These are phyloP conservation scores for Scaptomyza polygonia DNA, from an alignment of 2,888 invertebrate species.

Conservation along the genomic window DNA sequence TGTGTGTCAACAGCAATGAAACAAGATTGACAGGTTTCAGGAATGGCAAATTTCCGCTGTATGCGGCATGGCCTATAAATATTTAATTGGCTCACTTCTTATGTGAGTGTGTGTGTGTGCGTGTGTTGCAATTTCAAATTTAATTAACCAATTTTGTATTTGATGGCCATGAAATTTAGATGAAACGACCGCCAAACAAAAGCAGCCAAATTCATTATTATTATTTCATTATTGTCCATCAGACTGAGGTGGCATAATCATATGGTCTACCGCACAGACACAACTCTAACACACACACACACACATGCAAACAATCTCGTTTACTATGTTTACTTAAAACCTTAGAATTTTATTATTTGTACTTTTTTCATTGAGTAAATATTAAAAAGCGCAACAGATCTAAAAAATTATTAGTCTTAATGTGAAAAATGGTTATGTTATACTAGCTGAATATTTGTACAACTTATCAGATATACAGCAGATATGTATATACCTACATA, in stretches of 20 bases:
- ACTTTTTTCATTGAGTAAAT: too few species aligned
- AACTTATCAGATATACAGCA: constrained; percentile 20
- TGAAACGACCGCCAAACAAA: constrained; percentile 17
- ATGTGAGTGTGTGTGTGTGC: background rate
- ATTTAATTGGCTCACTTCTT: constrained; percentile 36
- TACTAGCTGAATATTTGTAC: constrained; percentile 21
- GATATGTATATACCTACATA: background rate
- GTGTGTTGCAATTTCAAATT: constrained; percentile 29
- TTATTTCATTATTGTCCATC: constrained; percentile 38
- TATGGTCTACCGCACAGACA: constrained; percentile 38
- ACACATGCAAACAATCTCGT: background rate
- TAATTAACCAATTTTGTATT: constrained; percentile 48
- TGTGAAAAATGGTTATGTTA: constrained; percentile 12
- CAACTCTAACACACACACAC: background rate
- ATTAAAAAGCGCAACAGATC: too few species aligned
- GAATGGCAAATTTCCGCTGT: constrained; percentile 23
- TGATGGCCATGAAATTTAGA: constrained; percentile 31
- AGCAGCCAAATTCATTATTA: constrained; percentile 31
- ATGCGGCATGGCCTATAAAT: constrained; percentile 30
- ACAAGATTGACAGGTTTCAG: constrained; percentile 38
- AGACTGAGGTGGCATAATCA: constrained; percentile 39
- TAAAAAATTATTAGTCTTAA: constrained; percentile 18
- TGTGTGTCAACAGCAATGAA: constrained; percentile 13
- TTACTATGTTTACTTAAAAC: too few species aligned
- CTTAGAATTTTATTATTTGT: too few species aligned